These are phyloP conservation scores for Torymus auratus DNA, from an alignment of 2,888 invertebrate genomes.

Conservation along the genomic window DNA sequence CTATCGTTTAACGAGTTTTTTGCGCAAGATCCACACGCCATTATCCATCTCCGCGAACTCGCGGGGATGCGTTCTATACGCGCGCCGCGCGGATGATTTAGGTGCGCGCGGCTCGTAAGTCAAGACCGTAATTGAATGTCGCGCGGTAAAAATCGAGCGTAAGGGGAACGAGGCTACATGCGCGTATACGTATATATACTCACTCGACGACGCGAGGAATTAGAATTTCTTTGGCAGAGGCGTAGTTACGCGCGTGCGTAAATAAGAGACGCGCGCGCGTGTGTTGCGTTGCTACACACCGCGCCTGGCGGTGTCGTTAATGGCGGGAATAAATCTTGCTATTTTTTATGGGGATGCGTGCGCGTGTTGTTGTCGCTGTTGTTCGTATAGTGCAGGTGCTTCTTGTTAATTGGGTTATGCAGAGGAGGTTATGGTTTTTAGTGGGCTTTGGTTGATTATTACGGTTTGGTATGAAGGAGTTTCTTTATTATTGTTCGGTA, in stretches of 20 bases:
- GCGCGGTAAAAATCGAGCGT: constrained; percentile 27
- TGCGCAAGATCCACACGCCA: constrained; percentile 15
- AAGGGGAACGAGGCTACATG: constrained; percentile 30
- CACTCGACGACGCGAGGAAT: neutral
- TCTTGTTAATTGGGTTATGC: neutral
- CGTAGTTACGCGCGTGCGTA: neutral
- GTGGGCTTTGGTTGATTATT: too few species aligned
- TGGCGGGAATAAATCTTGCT: constrained; percentile 38
- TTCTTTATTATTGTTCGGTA: too few species aligned
- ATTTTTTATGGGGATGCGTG: neutral
- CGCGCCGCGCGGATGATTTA: constrained; percentile 16
- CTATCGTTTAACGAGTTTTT: constrained; percentile 23
- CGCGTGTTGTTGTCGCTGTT: neutral
- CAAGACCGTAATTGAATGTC: constrained; percentile 24
- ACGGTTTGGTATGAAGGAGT: too few species aligned
- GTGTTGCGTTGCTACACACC: constrained; percentile 19
- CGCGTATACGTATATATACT: too few species aligned
- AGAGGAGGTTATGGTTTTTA: too few species aligned
- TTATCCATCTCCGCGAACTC: too few species aligned
- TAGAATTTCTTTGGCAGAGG: constrained; percentile 18
- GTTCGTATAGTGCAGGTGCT: constrained; percentile 1
- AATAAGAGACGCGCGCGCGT: neutral
- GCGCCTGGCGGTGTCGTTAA: constrained; percentile 10
- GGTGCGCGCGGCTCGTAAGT: neutral
- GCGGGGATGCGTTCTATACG: neutral